Conservation (phyloP, 2,888 invertebrate species). For the Phyllotreta cruciferae region DNA sequence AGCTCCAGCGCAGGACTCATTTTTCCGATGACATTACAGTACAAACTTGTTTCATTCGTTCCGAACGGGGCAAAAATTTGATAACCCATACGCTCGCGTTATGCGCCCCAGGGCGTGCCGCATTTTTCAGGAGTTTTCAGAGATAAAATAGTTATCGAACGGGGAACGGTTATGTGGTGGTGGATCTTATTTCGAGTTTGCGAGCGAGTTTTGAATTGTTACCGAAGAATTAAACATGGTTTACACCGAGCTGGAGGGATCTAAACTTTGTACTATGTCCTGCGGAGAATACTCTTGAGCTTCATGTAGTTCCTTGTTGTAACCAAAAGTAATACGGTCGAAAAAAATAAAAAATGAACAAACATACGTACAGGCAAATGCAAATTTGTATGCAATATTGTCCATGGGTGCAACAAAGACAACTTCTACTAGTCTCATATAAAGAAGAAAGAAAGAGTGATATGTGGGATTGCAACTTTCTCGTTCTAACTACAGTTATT, state of each 20-base stretch:
- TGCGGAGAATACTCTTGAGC: neutral
- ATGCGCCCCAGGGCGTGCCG: neutral
- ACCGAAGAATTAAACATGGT: too few relatives aligned
- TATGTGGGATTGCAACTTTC: too few relatives aligned
- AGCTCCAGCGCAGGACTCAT: conserved; percentile 20
- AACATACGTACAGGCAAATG: too few relatives aligned
- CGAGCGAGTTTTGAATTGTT: neutral
- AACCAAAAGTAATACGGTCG: too few relatives aligned
- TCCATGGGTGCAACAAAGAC: too few relatives aligned
- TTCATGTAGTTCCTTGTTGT: too few relatives aligned
- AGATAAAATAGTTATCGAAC: conserved; percentile 15
- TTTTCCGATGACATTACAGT: conserved; percentile 31
- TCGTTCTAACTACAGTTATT: too few relatives aligned
- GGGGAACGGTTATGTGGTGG: neutral
- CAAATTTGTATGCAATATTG: too few relatives aligned
- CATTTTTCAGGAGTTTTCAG: conserved; percentile 7
- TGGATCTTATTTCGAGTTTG: conserved; percentile 3
- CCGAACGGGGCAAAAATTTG: conserved; percentile 13
- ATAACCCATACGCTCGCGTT: conserved; percentile 12
- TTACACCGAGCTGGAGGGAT: too few relatives aligned
- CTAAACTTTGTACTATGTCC: conserved; percentile 1
- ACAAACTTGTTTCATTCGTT: conserved; percentile 18
- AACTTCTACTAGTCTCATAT: too few relatives aligned
- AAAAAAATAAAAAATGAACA: too few relatives aligned
- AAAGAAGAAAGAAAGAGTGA: too few relatives aligned